These are phyloP conservation scores for Drosophila pandora DNA, from an alignment of 1,140 invertebrate species.

Conservation along the genomic window DNA sequence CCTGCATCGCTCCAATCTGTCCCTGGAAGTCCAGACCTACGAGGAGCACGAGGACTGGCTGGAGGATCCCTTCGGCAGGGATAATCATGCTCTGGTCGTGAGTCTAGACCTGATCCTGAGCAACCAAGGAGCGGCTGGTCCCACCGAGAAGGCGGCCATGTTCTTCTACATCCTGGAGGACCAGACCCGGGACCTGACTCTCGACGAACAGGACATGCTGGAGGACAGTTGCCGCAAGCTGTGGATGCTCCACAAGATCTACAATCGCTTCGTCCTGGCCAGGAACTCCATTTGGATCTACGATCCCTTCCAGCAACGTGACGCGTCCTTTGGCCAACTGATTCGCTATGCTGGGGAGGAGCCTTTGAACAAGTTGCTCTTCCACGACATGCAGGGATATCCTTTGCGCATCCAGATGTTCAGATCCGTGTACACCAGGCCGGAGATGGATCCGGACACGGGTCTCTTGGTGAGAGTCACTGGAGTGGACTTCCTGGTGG, in stretches of 20 bases:
- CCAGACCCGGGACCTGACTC: slow-evolving; percentile 6
- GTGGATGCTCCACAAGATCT: slow-evolving; percentile 51
- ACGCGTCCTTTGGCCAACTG: slow-evolving; percentile 46
- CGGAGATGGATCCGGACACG: slow-evolving; percentile 37
- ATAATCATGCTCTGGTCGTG: slow-evolving; percentile 39
- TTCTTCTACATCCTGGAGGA: slow-evolving; percentile 56
- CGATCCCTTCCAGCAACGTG: slow-evolving; percentile 48
- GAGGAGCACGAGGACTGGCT: slow-evolving; percentile 9
- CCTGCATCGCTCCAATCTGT: slow-evolving; percentile 20
- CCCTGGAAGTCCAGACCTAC: slow-evolving; percentile 37
- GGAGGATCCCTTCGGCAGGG: slow-evolving; percentile 16
- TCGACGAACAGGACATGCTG: slow-evolving; percentile 21
- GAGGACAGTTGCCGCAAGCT: slow-evolving; percentile 45
- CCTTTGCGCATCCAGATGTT: slow-evolving; percentile 74
- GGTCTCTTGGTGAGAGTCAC: slow-evolving; percentile 39
- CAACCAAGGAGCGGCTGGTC: slow-evolving; percentile 21
- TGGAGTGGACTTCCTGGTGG: slow-evolving; percentile 69
- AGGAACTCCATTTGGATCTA: slow-evolving; percentile 54
- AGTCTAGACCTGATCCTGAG: slow-evolving; percentile 29
- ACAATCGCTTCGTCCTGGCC: slow-evolving; percentile 56
- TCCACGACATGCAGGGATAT: slow-evolving; percentile 69
- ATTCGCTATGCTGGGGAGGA: slow-evolving; percentile 44
- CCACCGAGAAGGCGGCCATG: slow-evolving; percentile 26
- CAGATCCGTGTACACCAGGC: slow-evolving; percentile 62
- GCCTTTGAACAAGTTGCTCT: slow-evolving; percentile 32